Conservation (phyloP, 2,113 vertebrate genomes). For the Pelmatolapia mariae region DNA sequence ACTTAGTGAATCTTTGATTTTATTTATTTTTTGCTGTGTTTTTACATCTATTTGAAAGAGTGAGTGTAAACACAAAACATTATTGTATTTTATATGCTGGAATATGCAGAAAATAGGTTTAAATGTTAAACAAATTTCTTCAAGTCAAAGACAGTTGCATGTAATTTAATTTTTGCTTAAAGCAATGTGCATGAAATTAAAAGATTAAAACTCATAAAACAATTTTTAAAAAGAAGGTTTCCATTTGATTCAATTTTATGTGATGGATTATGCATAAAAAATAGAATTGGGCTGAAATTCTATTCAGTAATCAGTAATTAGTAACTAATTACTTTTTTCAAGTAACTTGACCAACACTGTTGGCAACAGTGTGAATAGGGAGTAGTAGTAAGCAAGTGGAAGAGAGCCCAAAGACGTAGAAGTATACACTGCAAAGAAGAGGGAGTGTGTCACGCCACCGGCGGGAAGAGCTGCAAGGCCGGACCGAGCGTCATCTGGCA, state of each 20-base stretch:
- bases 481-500: not conserved
- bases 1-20: not conserved
- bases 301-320: not conserved
- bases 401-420: not conserved
- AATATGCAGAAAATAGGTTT: not conserved
- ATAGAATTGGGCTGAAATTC: not conserved
- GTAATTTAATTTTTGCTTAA: not conserved
- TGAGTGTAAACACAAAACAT: not conserved
- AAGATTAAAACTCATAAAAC: not conserved
- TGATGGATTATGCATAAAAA: not conserved
- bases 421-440: not conserved
- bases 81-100: not conserved
- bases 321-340: not conserved
- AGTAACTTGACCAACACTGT: not conserved
- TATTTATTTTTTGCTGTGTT: not conserved
- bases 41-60: not conserved
- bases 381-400: not conserved
- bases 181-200: not conserved
- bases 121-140: not conserved
- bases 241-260: not conserved
- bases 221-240: not conserved
- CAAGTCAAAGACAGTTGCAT: not conserved
- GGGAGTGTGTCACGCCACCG: not conserved
- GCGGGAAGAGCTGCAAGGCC: not conserved
- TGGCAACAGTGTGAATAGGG: not conserved